These are phyloP conservation scores for Felis catus DNA, from an alignment of 2,113 vertebrate genomes.

Conservation along the genomic window DNA sequence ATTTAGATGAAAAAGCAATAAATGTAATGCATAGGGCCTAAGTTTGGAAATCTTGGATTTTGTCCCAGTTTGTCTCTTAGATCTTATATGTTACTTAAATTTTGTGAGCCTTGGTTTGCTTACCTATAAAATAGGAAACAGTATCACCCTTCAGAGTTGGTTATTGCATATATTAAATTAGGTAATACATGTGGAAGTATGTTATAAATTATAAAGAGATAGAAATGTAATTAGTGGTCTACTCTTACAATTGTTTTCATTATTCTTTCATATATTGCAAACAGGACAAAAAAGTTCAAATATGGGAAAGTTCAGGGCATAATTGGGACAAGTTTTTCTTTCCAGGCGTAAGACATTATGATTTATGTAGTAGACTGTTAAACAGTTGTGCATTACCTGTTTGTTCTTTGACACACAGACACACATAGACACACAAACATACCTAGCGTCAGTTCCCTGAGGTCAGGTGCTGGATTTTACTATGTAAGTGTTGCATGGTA, in stretches of 20 bases:
- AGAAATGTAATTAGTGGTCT: background rate
- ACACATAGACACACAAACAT: background rate
- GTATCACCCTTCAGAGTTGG: background rate
- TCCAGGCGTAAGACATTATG: background rate
- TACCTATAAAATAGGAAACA: background rate
- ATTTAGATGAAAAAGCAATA: background rate
- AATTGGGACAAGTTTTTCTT: background rate
- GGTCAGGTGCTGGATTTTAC: background rate
- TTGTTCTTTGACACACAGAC: background rate
- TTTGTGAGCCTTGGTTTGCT: background rate
- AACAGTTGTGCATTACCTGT: background rate
- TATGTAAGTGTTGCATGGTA: background rate
- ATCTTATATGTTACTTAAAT: background rate
- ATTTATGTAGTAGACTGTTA: background rate
- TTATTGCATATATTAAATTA: background rate
- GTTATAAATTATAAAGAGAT: background rate
- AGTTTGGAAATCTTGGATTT: background rate
- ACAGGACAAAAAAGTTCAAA: constrained; percentile 8
- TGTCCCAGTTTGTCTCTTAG: background rate
- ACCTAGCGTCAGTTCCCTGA: background rate
- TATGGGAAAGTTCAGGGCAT: background rate
- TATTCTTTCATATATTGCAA: background rate
- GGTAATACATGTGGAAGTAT: background rate
- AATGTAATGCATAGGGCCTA: background rate
- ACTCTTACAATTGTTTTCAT: background rate